Percentiles rank a stretch among this genome's conserved stretches.
phyloP scores from a whole-genome alignment of 2,888 invertebrate species.

The Mythimna loreyi region DNA sequence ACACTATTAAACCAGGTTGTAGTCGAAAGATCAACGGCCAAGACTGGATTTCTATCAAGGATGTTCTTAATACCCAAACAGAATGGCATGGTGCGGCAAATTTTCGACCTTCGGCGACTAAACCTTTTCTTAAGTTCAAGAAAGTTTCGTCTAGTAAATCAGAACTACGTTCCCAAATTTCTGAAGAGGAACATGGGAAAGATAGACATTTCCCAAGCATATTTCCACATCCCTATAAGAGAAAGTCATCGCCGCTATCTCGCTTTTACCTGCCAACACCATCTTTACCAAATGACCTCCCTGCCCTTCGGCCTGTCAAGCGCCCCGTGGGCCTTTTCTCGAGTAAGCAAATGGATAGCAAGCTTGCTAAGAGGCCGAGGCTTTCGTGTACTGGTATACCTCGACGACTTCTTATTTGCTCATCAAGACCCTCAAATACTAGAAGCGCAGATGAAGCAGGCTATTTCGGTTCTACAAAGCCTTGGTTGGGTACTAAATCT shows the following conservation, averaged over 20 bases:
- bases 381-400: slow-evolving; percentile 45
- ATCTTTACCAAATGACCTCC: slow-evolving; percentile 51
- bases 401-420: slow-evolving; percentile 51
- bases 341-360: slow-evolving; percentile 55
- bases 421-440: slow-evolving; percentile 40
- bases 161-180: slow-evolving; percentile 41
- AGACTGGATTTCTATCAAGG: slow-evolving; percentile 27
- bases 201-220: slow-evolving; percentile 52
- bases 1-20: slow-evolving; percentile 17
- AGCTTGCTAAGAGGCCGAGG: slow-evolving; percentile 27
- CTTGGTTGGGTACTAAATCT: slow-evolving; percentile 23
- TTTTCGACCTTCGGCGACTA: slow-evolving; percentile 48
- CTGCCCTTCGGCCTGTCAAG: slow-evolving; percentile 58
- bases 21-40: slow-evolving; percentile 25
- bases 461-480: slow-evolving; percentile 15
- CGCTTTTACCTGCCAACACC: slow-evolving; percentile 25
- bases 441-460: slow-evolving; percentile 27
- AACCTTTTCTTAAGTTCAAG: slow-evolving; percentile 35
- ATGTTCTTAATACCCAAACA: slow-evolving; percentile 30
- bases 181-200: slow-evolving; percentile 43
- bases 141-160: slow-evolving; percentile 51
- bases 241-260: slow-evolving; percentile 47
- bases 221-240: slow-evolving; percentile 48
- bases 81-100: slow-evolving; percentile 47
- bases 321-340: slow-evolving; percentile 49